Evolutionary conservation across 2,113 vertebrate species (phyloP).

Genomic region (Corythoichthys haematopterus): DNA sequence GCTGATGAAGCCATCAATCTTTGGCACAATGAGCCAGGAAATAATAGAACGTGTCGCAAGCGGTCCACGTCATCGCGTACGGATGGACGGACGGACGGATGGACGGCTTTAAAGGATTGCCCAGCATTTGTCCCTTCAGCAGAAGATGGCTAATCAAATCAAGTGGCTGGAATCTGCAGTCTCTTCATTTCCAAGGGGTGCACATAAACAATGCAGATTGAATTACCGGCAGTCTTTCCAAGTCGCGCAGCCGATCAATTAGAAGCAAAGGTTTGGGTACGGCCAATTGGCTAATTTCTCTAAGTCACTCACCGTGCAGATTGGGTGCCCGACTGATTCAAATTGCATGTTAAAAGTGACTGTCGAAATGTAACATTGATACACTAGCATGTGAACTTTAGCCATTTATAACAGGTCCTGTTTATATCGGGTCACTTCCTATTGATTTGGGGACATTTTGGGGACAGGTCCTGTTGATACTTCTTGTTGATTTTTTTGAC

Average conservation of each 20-base stretch:
- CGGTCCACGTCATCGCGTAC: neutral
- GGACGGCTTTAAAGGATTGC: neutral
- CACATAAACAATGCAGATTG: conserved; percentile 20
- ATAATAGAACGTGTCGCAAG: conserved; percentile 20
- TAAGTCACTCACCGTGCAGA: conserved; percentile 25
- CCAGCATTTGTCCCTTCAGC: conserved; percentile 40
- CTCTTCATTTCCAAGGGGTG: conserved; percentile 16
- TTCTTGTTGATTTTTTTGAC: no score
- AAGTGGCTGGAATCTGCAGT: conserved; percentile 30
- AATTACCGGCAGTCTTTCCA: conserved; percentile 9
- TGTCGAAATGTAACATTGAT: neutral
- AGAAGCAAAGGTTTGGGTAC: conserved; percentile 11
- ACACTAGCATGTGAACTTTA: no score
- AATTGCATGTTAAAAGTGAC: conserved; percentile 14
- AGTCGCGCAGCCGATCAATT: conserved; percentile 24
- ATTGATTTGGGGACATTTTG: no score
- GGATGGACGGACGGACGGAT: neutral
- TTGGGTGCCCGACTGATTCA: conserved; percentile 27
- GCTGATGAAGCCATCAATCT: conserved; percentile 67
- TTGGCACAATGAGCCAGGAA: conserved; percentile 49
- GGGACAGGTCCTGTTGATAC: no score
- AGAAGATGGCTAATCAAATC: conserved; percentile 41
- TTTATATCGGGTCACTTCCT: no score
- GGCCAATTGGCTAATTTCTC: conserved; percentile 26
- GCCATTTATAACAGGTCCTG: no score